Base-by-base conservation (phyloP, 37 sponge, comb jelly and placozoan genomes). In the Aphrocallistes beatrix region DNA sequence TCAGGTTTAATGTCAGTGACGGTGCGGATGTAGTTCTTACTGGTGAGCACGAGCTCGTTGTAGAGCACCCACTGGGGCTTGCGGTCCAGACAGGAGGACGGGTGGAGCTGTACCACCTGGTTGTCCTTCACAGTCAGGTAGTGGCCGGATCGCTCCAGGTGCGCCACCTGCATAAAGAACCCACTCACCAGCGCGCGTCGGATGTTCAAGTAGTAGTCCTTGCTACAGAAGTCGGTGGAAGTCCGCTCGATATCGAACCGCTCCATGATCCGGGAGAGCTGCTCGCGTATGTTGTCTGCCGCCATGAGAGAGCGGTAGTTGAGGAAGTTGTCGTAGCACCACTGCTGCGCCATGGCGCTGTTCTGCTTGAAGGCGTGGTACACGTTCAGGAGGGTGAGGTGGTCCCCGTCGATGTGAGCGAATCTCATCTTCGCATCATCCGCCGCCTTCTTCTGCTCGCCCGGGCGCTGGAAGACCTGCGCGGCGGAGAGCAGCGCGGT, bases 291-390 rank as follows among this genome's bases (percentile, higher is more conserved):
- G 50, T 92, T 95, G 88, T 98, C 99, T 10, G 96, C 99, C 39
- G 92, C 91, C 88, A 95, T 98, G 37, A 98, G 89, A 13, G 99
- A 92, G 0, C 99, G 85, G 51, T 89, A 84, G 39, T 95, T 93
- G 16, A 98, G 86, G 84, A 98, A 98, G 86, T 98, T 98, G 40
- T 98, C 99, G 51, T 93, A 98, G 88, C 99, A 98, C 99, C 99
- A 98, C 84, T 98, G 91, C 45, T 84, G 50, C 36, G 93, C 96
- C 81, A 95, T 94, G 8, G 82, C 28, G 90, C 87, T 84, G 95
- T 96, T 98, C 83, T 98, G 99, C 42, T 98, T 98, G 90, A 94
- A 98, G 21, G 99, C 99, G 81, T 98, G 99, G 90, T 98, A 98
- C 83, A 93, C 99, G 86, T 98, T 98, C 38, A 98, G 90, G 38